A percentile compares a stretch with the other conserved stretches of the same genome.
Evolutionary conservation across 2,888 invertebrate genomes (phyloP).

Genomic region (Chrysolina haemoptera): DNA sequence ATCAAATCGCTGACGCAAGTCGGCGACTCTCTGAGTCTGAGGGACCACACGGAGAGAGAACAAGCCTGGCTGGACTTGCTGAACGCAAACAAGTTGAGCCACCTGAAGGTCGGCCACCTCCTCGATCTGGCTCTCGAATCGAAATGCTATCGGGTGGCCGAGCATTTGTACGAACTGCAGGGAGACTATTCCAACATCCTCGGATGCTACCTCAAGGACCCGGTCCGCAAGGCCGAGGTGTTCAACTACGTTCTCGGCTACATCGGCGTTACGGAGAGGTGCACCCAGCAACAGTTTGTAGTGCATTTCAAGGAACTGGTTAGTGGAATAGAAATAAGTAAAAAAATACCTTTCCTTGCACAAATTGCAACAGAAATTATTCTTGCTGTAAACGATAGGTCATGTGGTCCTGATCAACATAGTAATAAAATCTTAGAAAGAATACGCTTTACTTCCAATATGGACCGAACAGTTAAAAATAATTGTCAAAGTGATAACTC

Average conservation of each 20-base stretch:
- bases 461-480: no score
- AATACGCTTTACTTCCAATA: no score
- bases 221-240: slow-evolving; percentile 75
- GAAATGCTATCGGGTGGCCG: slow-evolving; percentile 80
- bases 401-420: no score
- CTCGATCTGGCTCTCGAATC: slow-evolving; percentile 77
- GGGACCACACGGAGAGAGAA: slow-evolving; percentile 79
- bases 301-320: slow-evolving; percentile 71
- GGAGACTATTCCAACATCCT: slow-evolving; percentile 76
- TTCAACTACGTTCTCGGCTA: slow-evolving; percentile 74
- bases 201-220: slow-evolving; percentile 79
- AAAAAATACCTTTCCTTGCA: no score
- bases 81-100: slow-evolving; percentile 74
- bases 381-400: no score
- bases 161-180: slow-evolving; percentile 77
- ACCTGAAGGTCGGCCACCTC: slow-evolving; percentile 75
- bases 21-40: slow-evolving; percentile 61
- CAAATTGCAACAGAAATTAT: no score
- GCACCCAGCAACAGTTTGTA: slow-evolving; percentile 70
- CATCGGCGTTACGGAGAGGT: slow-evolving; percentile 66
- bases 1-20: slow-evolving; percentile 70
- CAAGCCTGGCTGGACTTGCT: slow-evolving; percentile 82
- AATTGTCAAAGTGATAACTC: no score
- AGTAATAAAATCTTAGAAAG: no score
- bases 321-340: no score